Base-by-base conservation (phyloP, 2,888 invertebrate genomes). In the Cryptus armator region DNA sequence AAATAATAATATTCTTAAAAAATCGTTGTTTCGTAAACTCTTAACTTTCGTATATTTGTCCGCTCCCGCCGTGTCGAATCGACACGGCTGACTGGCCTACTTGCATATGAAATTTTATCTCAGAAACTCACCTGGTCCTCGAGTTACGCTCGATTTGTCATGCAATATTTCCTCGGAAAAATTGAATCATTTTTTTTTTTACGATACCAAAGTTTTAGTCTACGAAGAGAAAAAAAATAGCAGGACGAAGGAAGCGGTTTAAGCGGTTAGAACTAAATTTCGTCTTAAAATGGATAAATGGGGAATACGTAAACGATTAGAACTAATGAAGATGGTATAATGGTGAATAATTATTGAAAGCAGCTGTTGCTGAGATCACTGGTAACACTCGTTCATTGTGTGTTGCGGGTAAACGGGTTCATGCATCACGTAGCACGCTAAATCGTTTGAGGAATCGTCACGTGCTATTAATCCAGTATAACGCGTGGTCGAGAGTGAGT, bases 391-490 rank as follows among this genome's bases (percentile, higher is more conserved):
- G 14, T 44, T 59, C 43, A 9, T 14, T 9, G 72, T 59, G 43
- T 59, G 44, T 14, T 7, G 62, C 14, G 66, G n/a, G 6, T 29
- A 37, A 66, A 1, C 16, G 37, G 37, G 37, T 16, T 37, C 43
- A 19, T 24, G 56, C 56, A 72, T 72, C 56, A 53, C 43, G 24
- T 59, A 56, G 7, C 56, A 24, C 66, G 24, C 43, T 72, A 71
- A 71, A 71, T 71, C 53, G 70, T n/a, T 37, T 51, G 70, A 53
- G 37, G 71, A 56, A 72, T 72, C 56, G 56, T 72, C 56, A 56
- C 71, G 71, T 56, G 56, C 71, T 72, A 72, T 72, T 43, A 72
- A 56, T 72, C 56, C 29, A 9, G 62, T 62, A n/a, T 64, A 51
- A 51, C n/a, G 48, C 48, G 51, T 62, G 24, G 68, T 51, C 29